Evolutionary conservation across 1,140 invertebrate species (phyloP), one percentile per base, ranked within the genome.

Genomic region (Brachystomella parvula): DNA sequence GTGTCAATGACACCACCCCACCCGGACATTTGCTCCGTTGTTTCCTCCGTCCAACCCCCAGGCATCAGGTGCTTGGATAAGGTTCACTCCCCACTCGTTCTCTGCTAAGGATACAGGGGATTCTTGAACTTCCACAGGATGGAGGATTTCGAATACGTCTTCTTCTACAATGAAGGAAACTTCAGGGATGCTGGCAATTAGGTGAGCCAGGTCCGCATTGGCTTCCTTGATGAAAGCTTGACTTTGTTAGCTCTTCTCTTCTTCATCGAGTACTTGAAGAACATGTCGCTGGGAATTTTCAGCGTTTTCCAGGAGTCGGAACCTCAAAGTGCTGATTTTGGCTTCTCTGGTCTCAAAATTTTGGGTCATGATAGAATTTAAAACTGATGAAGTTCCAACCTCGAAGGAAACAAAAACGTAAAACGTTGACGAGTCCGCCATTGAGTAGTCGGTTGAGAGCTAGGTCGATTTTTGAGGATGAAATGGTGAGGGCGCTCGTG

Each of bases 1-100:
- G 64, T 65, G 33, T 65, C 64, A 32, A 65, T 60, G 21, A 15
- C 26, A 3, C 56, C 56, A 2, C n/a, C n/a, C n/a, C n/a, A 65
- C 33, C 24, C 39, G 39, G 2, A 30, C 33, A n/a, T 53, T 53
- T 28, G 17, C 21, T 21, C 64, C 64, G 17, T 65, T 61, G 32
- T 53, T 60, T 26, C 64, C 64, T n/a, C 57, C 64, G 2, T 29
- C 39, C 17, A 65, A 17, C 24, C 2, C 29, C 64, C 64, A 65
- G 2, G 44, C 64, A 29, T 26, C 39, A 17, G 24, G 33, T 31
- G 33, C 64, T 32, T 44, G 32, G 3, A 65, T 47, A 12, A 33
- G 28, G 28, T 35, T 35, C 6, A 65, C 21, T 44, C 56, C 64
- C 64, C 64, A 65, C 21, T 65, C 64, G n/a, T 39, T 39, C 19